These are phyloP conservation scores for Myopa testacea DNA, from an alignment of 2,888 invertebrate genomes.

Conservation along the genomic window DNA sequence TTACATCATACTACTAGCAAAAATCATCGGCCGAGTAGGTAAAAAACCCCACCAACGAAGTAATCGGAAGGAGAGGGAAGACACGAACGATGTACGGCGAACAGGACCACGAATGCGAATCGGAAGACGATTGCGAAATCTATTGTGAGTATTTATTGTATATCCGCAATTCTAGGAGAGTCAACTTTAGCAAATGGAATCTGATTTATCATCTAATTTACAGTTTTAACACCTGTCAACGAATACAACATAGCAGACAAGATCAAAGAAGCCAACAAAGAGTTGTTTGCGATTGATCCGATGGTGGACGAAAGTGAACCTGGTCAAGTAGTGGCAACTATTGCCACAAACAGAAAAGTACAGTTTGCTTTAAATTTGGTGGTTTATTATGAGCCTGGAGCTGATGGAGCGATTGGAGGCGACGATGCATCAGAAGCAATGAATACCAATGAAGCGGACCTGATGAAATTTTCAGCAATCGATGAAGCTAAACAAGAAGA, in stretches of 20 bases:
- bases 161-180: neutral
- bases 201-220: neutral
- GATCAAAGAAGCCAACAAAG: conserved; percentile 71
- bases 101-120: conserved; percentile 64
- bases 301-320: conserved; percentile 44
- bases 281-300: conserved; percentile 64
- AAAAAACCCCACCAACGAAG: too few species aligned
- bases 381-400: conserved; percentile 68
- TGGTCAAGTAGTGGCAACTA: conserved; percentile 17
- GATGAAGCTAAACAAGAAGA: conserved; percentile 18
- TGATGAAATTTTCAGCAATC: conserved; percentile 33
- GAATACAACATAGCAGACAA: conserved; percentile 72
- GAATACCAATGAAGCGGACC: conserved; percentile 7
- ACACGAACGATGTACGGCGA: conserved; percentile 36
- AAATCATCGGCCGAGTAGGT: too few species aligned
- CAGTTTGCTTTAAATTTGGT: conserved; percentile 70
- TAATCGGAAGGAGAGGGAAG: too few species aligned
- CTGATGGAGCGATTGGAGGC: conserved; percentile 41
- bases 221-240: conserved; percentile 67
- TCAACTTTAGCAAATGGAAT: neutral
- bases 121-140: conserved; percentile 67
- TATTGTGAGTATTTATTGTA: conserved; percentile 62
- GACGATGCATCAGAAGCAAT: conserved; percentile 30
- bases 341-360: conserved; percentile 60
- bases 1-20: too few species aligned